phyloP scores from a whole-genome alignment of 2,888 invertebrate species.

The Eremobia ochroleuca region DNA sequence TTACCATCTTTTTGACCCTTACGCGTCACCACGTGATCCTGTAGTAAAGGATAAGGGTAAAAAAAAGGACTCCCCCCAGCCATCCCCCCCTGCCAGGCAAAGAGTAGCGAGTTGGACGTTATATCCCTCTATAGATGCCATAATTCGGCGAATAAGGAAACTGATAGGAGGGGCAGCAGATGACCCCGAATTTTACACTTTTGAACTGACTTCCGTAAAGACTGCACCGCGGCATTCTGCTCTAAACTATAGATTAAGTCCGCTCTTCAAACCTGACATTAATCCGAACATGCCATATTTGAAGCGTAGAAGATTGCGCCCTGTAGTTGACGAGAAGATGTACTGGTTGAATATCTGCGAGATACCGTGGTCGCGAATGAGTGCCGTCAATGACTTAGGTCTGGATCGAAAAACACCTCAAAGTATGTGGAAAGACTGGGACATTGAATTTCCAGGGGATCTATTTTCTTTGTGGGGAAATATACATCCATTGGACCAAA shows the following conservation, averaged over 20 bases:
- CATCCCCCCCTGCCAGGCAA: slow-evolving; percentile 58
- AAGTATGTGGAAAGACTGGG: slow-evolving; percentile 92
- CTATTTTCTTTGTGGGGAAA: slow-evolving; percentile 93
- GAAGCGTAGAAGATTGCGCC: slow-evolving; percentile 76
- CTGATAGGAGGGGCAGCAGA: slow-evolving; percentile 71
- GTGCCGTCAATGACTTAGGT: slow-evolving; percentile 81
- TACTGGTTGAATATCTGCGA: slow-evolving; percentile 86
- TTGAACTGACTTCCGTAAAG: slow-evolving; percentile 90
- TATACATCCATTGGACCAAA: slow-evolving; percentile 91
- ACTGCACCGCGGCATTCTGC: slow-evolving; percentile 88
- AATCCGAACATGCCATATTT: slow-evolving; percentile 84
- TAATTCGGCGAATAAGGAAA: slow-evolving; percentile 80
- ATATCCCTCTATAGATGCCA: slow-evolving; percentile 80
- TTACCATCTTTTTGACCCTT: slow-evolving; percentile 92
- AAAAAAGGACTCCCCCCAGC: background rate
- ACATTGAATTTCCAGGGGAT: slow-evolving; percentile 93
- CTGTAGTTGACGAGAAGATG: slow-evolving; percentile 87
- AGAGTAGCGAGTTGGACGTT: slow-evolving; percentile 87
- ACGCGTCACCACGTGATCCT: slow-evolving; percentile 81
- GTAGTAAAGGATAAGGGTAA: slow-evolving; percentile 28
- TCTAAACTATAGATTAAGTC: slow-evolving; percentile 85
- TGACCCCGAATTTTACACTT: slow-evolving; percentile 89
- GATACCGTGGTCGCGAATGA: slow-evolving; percentile 86
- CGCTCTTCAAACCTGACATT: slow-evolving; percentile 84
- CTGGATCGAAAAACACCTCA: slow-evolving; percentile 80